Evolutionary conservation across 64 coral and sea anemone genomes (phyloP).

Genomic region (Montipora foliosa): DNA sequence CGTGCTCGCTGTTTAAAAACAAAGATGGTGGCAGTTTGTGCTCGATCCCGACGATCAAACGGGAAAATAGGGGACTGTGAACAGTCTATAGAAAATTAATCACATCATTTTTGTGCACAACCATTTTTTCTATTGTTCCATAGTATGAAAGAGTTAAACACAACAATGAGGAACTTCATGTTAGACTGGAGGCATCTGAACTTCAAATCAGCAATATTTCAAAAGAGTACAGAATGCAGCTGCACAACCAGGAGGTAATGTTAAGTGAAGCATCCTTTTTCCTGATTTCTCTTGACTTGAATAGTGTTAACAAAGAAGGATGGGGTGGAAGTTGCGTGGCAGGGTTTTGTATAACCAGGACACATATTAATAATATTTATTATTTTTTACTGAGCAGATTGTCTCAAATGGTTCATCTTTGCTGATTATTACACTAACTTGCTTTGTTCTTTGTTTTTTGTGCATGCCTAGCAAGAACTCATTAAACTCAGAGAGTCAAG

Average conservation of each 20-base stretch:
- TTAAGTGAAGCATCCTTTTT: background rate
- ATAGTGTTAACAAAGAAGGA: too few relatives aligned
- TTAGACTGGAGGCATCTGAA: conserved; percentile 82
- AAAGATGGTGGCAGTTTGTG: too few relatives aligned
- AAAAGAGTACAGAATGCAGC: conserved; percentile 72
- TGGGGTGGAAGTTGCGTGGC: too few relatives aligned
- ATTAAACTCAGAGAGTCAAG: conserved; percentile 64
- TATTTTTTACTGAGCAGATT: too few relatives aligned
- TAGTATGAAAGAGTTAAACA: conserved; percentile 82
- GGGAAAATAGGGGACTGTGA: too few relatives aligned
- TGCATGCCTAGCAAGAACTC: conserved; percentile 55
- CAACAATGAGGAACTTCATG: conserved; percentile 81
- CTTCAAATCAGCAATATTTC: conserved; percentile 77
- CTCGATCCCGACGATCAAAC: too few relatives aligned
- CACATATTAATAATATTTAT: too few relatives aligned
- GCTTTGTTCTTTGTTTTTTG: background rate
- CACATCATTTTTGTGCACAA: background rate
- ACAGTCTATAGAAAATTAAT: too few relatives aligned
- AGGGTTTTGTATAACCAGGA: too few relatives aligned
- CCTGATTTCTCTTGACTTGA: too few relatives aligned
- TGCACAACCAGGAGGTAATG: conserved; percentile 77
- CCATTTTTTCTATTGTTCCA: background rate
- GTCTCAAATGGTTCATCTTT: background rate
- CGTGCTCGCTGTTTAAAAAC: too few relatives aligned
- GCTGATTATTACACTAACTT: background rate